phyloP scores from a whole-genome alignment of 2,888 invertebrate genomes.

The Pseudoips prasinana region DNA sequence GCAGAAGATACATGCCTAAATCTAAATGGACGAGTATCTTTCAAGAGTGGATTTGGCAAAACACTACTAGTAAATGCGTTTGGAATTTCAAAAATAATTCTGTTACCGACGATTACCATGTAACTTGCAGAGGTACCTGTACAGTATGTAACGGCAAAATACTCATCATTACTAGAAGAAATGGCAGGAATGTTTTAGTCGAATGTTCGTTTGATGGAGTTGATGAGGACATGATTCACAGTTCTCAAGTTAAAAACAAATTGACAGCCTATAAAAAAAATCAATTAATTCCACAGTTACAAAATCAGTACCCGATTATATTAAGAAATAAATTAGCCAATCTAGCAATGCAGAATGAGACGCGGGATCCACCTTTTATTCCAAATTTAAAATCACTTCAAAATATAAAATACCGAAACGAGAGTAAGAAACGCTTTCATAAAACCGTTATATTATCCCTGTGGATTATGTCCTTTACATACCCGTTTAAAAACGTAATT shows the following conservation, averaged over 20 bases:
- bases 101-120: conserved; percentile 8
- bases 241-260: not conserved
- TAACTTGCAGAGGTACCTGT: conserved; percentile 7
- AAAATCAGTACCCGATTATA: conserved; percentile 2
- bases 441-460: conserved; percentile 8
- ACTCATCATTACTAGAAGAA: not conserved
- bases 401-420: conserved; percentile 10
- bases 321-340: conserved; percentile 7
- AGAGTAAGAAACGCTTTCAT: conserved; percentile 9
- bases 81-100: conserved; percentile 7
- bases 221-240: not conserved
- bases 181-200: not conserved
- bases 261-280: not conserved
- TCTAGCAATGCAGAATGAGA: conserved; percentile 6
- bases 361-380: conserved; percentile 3
- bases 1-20: not conserved
- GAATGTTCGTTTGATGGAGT: not conserved
- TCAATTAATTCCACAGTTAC: too few relatives aligned
- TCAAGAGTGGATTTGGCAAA: conserved; percentile 5
- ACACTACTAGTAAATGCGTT: conserved; percentile 6
- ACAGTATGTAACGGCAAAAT: conserved; percentile 2
- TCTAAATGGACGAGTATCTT: not conserved
- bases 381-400: too few relatives aligned
- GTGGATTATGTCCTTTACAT: conserved; percentile 12
- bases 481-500: conserved; percentile 6